Evolutionary conservation across 37 sponge, comb jelly and placozoan genomes (phyloP).

Genomic region (Amphimedon queenslandica): DNA sequence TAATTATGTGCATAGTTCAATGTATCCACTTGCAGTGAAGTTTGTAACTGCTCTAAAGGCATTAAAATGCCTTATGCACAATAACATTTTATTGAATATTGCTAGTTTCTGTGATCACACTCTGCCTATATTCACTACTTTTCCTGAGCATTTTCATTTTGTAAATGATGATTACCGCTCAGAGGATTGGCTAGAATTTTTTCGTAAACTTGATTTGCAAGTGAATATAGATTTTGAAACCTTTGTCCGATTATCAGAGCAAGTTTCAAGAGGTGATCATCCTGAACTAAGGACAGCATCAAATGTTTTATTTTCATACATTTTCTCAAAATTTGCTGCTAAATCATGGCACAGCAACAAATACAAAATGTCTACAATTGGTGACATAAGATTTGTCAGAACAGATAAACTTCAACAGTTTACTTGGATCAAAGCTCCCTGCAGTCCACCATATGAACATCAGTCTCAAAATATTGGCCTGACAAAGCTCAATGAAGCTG

Average conservation of each 20-base stretch:
- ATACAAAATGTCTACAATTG: neutral
- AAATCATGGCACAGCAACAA: slow-evolving; percentile 13
- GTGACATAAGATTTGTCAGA: slow-evolving; percentile 26
- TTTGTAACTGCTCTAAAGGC: neutral
- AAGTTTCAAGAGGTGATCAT: slow-evolving; percentile 7
- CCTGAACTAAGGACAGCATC: neutral
- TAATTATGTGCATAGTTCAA: neutral
- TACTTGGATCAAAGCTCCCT: slow-evolving; percentile 8
- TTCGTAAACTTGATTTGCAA: slow-evolving; percentile 19
- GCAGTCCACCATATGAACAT: neutral
- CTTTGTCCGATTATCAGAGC: neutral
- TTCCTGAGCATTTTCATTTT: slow-evolving; percentile 13
- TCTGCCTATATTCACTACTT: slow-evolving; percentile 14
- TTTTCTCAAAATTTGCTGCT: neutral
- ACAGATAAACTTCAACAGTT: neutral
- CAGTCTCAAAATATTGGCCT: neutral
- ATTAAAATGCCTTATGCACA: neutral
- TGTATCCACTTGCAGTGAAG: neutral
- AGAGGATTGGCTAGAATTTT: slow-evolving; percentile 33
- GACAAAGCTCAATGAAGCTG: neutral
- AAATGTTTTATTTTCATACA: neutral
- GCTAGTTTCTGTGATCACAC: slow-evolving; percentile 22
- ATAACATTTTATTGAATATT: no score
- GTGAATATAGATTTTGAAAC: slow-evolving; percentile 1
- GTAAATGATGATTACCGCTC: slow-evolving; percentile 9